Base-by-base conservation (phyloP, 2,113 vertebrate genomes). In the Phoxinus phoxinus region DNA sequence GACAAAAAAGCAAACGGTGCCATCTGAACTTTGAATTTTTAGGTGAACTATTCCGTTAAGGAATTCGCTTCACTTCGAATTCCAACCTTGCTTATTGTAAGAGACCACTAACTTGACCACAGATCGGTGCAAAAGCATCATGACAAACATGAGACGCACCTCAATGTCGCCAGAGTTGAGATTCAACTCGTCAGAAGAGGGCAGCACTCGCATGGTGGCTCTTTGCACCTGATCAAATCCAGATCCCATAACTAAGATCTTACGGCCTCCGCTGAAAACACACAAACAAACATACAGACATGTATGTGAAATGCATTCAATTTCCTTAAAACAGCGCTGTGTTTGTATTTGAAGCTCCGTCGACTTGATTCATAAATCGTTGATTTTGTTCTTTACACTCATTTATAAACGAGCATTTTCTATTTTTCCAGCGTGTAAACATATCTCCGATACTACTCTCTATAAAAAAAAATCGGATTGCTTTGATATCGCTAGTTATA, bases 171-270 rank as follows among this genome's bases (percentile, higher is more conserved):
- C 11, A n/a, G 41, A 15, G 7, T 85, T 23, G 15, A 71, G 58
- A 11, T 86, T 72, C 12, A 87, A 87, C 21, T 94, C 91, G 0
- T 94, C 91, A 32, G 75, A 1, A 37, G 83, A 81, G 15, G 86
- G 75, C 85, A 85, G 59, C 74, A 97, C 96, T 85, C 93, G 94
- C 94, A 99, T 94, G 0, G 92, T 90, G 27, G 97, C 97, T 81
- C 83, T 95, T 93, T 99, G 98, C 89, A 98, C 96, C 81, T 97
- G 93, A 81, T 95, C 92, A 79, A 99, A 99, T 37, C 97, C 96
- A 0, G 86, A 94, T 74, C 97, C 98, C 0, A 82, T 89, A 73
- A 98, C 94, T 10, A 88, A 92, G 80, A 99, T 98, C 87, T 88
- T 96, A 65, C 98, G 95, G 69, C 98, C 98, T 21, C 98, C 98